Evolutionary conservation across 1,140 invertebrate species (phyloP).

Genomic region (Meloidogyne chitwoodi): DNA sequence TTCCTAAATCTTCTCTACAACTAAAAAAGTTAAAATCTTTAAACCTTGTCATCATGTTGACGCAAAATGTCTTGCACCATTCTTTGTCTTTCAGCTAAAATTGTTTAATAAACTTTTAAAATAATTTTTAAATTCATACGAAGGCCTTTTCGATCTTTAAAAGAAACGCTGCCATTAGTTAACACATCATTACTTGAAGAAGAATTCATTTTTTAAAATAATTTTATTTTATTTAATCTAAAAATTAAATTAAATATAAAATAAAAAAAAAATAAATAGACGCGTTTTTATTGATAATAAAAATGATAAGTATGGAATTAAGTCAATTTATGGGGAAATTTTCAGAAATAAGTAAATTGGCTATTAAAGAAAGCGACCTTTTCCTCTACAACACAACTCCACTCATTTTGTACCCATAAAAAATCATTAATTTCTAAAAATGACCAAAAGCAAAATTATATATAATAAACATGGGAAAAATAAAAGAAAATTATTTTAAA

Average conservation of each 20-base stretch:
- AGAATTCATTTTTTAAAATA: neutral
- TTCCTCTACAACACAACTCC: too few relatives aligned
- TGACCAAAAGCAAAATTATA: too few relatives aligned
- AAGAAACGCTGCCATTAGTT: neutral
- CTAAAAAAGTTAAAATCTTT: neutral
- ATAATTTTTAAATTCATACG: neutral
- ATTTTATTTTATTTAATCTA: neutral
- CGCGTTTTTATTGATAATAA: too few relatives aligned
- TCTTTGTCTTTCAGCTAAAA: conserved; percentile 64
- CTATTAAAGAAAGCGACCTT: too few relatives aligned
- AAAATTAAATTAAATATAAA: neutral
- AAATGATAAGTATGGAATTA: too few relatives aligned
- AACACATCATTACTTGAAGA: neutral
- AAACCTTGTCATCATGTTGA: conserved; percentile 65
- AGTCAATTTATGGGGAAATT: too few relatives aligned
- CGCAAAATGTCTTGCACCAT: conserved; percentile 66
- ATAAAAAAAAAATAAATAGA: neutral
- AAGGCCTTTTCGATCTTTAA: neutral
- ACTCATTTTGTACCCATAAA: too few relatives aligned
- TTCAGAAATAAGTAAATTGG: too few relatives aligned
- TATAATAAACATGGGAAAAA: too few relatives aligned
- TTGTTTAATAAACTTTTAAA: neutral
- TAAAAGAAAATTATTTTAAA: too few relatives aligned
- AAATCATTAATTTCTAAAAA: too few relatives aligned
- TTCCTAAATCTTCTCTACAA: neutral